Evolutionary conservation across 2,113 vertebrate genomes (phyloP).

Genomic region (Seriola quinqueradiata): DNA sequence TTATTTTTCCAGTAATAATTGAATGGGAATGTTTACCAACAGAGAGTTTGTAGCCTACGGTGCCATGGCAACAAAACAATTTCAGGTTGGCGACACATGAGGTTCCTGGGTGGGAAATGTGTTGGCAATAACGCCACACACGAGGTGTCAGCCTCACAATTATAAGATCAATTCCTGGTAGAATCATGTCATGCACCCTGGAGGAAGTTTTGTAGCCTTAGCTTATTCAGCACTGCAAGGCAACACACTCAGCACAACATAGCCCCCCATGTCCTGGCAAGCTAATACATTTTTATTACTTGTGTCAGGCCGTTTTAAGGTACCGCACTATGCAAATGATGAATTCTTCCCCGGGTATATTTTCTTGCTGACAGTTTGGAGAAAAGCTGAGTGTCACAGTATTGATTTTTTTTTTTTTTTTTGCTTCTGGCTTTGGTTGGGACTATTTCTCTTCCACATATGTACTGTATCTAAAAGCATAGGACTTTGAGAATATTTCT

Average conservation of each 20-base stretch:
- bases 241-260: constrained; percentile 78
- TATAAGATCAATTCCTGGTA: constrained; percentile 65
- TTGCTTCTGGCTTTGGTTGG: constrained; percentile 56
- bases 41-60: constrained; percentile 47
- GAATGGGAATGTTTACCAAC: constrained; percentile 47
- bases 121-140: constrained; percentile 48
- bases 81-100: constrained; percentile 26
- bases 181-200: constrained; percentile 68
- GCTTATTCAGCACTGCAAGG: constrained; percentile 79
- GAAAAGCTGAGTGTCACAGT: constrained; percentile 77
- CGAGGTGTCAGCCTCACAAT: constrained; percentile 66
- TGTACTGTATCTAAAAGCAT: constrained; percentile 53
- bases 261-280: constrained; percentile 61
- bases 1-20: constrained; percentile 49
- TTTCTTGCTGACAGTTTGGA: constrained; percentile 79
- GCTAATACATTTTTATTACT: constrained; percentile 82
- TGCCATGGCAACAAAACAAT: constrained; percentile 49
- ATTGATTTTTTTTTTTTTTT: constrained; percentile 70
- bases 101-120: constrained; percentile 32
- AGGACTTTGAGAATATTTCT: constrained; percentile 35
- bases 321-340: constrained; percentile 80
- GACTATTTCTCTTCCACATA: constrained; percentile 49
- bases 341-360: constrained; percentile 74
- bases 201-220: constrained; percentile 65
- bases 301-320: constrained; percentile 77